Base-by-base conservation (phyloP, 2,888 invertebrate genomes). In the Hyles lineata region DNA sequence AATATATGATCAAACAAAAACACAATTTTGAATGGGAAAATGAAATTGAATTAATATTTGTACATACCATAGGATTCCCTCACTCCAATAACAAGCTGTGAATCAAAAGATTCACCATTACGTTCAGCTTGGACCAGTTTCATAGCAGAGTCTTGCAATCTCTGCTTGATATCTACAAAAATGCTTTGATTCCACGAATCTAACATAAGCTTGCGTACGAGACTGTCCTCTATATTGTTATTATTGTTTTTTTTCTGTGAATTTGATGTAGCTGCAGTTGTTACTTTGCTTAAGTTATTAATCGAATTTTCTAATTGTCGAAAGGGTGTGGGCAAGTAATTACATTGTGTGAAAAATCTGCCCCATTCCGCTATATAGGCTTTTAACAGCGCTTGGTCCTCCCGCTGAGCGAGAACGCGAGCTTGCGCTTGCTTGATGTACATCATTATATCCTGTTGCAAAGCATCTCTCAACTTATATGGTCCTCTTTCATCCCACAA, bases 141-240 rank as follows among this genome's bases (percentile, higher is more conserved):
- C 99, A 99, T 99, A 3, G 99, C 99, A 81, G 99, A 99, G 87
- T 98, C 97, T 90, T 99, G 98, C 70, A 98, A 94, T 78, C 98
- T 96, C 87, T 98, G 97, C 89, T 99, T 99, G 79, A 99, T 99
- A 89, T 98, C 98, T 89, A 97, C 96, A 92, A 99, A 99, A 86
- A 99, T 99, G 88, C 98, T 98, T 88, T 98, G 97, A 94, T 99
- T 99, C 99, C 99, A 99, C 75, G 98, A 98, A 90, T 99, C 99
- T 77, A 99, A 95, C 99, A 99, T 99, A 76, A 99, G 93, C 96
- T 99, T 96, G 17, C 98, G 96, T 70, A 99, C 99, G 82, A 99
- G 97, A 91, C 98, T 98, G 84, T 99, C 99, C 80, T 99, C 99
- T 76, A 95, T 95, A 91, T 95, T 95, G 90, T 95, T 95, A 75